Evolutionary conservation across 2,888 invertebrate genomes (phyloP).

Genomic region (Urechis unicinctus): DNA sequence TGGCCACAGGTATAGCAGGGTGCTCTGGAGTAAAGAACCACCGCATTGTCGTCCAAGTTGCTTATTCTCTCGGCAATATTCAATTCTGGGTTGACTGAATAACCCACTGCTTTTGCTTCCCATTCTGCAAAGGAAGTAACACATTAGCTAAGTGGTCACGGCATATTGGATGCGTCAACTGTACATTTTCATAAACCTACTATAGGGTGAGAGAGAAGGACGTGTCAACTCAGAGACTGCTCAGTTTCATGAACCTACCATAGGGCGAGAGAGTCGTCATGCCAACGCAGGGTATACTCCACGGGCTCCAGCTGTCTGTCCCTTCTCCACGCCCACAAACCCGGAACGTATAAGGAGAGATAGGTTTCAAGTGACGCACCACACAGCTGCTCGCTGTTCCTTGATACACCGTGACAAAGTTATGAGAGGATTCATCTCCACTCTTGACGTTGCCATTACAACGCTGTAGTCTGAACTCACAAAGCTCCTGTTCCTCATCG

Average conservation of each 20-base stretch:
- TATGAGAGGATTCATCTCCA: conserved; percentile 39
- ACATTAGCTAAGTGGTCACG: too few relatives aligned
- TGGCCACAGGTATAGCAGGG: conserved; percentile 54
- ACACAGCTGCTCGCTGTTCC: conserved; percentile 54
- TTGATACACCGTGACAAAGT: conserved; percentile 46
- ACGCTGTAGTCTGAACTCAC: conserved; percentile 41
- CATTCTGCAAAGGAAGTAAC: too few relatives aligned
- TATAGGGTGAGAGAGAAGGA: too few relatives aligned
- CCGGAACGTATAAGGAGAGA: conserved; percentile 55
- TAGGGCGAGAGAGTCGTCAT: conserved; percentile 54
- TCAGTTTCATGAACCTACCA: too few relatives aligned
- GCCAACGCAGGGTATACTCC: conserved; percentile 56
- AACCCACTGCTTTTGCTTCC: too few relatives aligned
- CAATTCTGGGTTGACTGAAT: too few relatives aligned
- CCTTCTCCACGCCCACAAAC: conserved; percentile 55
- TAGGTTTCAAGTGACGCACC: conserved; percentile 53
- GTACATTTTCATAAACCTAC: too few relatives aligned
- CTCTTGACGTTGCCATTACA: conserved; percentile 26
- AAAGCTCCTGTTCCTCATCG: conserved; percentile 12
- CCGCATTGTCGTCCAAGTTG: not conserved
- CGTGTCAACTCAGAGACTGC: too few relatives aligned
- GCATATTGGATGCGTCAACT: too few relatives aligned
- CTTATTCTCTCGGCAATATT: not conserved
- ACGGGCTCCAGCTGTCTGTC: conserved; percentile 53
- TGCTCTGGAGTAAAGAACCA: conserved; percentile 52